Conservation (phyloP, 2,888 invertebrate species). For the Synanthedon myopaeformis region DNA sequence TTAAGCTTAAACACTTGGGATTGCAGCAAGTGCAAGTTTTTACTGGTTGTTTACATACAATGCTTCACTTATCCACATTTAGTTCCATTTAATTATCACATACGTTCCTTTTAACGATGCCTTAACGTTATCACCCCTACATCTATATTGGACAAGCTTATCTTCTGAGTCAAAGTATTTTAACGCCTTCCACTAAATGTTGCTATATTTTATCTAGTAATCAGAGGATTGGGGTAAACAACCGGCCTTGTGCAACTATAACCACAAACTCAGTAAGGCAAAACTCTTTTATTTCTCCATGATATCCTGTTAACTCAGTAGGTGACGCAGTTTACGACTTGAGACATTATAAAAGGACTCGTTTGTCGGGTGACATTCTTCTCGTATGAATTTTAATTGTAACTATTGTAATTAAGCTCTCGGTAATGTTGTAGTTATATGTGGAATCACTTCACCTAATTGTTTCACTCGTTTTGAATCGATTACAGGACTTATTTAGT, state of each 20-base stretch:
- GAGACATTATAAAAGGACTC: not conserved
- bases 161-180: not conserved
- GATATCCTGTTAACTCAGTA: slow-evolving; percentile 3
- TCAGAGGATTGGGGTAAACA: slow-evolving; percentile 5
- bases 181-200: not conserved
- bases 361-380: not conserved
- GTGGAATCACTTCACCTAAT: not conserved
- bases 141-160: not conserved
- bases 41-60: not conserved
- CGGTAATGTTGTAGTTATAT: not conserved
- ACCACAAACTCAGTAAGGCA: slow-evolving; percentile 2
- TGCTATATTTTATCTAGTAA: slow-evolving; percentile 1
- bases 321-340: slow-evolving; percentile 3
- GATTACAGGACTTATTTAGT: too few relatives aligned
- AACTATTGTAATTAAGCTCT: not conserved
- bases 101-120: not conserved
- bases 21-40: not conserved
- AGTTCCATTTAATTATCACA: not conserved
- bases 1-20: not conserved
- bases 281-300: not conserved
- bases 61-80: not conserved
- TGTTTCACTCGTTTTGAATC: not conserved
- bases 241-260: slow-evolving; percentile 7
- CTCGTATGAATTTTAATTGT: not conserved
- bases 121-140: not conserved